These are phyloP conservation scores for Acanthurus leucopareius DNA, from an alignment of 2,797 vertebrate species.

Conservation along the genomic window DNA sequence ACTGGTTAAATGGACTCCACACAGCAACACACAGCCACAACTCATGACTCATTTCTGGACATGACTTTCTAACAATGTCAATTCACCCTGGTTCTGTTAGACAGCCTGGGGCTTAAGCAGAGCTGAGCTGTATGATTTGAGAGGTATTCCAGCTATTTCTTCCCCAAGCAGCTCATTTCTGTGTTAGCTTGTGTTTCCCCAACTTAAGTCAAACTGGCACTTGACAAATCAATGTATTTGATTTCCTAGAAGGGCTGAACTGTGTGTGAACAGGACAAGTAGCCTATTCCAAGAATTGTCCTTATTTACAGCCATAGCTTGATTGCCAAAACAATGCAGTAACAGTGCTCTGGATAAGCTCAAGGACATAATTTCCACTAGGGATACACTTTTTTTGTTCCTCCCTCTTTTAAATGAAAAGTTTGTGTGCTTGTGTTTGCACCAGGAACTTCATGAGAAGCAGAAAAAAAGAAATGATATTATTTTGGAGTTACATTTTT, in stretches of 20 bases:
- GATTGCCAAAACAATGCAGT: constrained; percentile 42
- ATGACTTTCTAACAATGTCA: constrained; percentile 78
- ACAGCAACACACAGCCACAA: constrained; percentile 50
- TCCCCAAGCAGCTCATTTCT: constrained; percentile 37
- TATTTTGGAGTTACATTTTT: constrained; percentile 18
- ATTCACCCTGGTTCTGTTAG: constrained; percentile 50
- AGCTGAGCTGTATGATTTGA: constrained; percentile 38
- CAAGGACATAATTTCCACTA: constrained; percentile 38
- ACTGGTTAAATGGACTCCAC: constrained; percentile 58
- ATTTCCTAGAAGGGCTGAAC: constrained; percentile 42
- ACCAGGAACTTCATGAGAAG: constrained; percentile 34
- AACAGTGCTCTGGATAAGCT: constrained; percentile 19
- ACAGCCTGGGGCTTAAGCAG: constrained; percentile 48
- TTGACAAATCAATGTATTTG: constrained; percentile 46
- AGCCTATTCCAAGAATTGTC: constrained; percentile 20
- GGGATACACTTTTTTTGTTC: background rate
- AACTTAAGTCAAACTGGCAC: constrained; percentile 52
- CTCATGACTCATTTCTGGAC: constrained; percentile 71
- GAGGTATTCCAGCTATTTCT: constrained; percentile 65
- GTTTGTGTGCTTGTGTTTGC: constrained; percentile 9
- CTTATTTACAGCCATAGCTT: constrained; percentile 40
- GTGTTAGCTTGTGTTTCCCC: constrained; percentile 45
- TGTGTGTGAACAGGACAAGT: constrained; percentile 19
- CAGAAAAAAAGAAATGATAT: background rate
- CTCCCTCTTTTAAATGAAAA: constrained; percentile 10